Evolutionary conservation across 92 coral and sea anemone genomes (phyloP), one percentile per base, ranked within the genome.

Genomic region (Epizoanthus ramosus): DNA sequence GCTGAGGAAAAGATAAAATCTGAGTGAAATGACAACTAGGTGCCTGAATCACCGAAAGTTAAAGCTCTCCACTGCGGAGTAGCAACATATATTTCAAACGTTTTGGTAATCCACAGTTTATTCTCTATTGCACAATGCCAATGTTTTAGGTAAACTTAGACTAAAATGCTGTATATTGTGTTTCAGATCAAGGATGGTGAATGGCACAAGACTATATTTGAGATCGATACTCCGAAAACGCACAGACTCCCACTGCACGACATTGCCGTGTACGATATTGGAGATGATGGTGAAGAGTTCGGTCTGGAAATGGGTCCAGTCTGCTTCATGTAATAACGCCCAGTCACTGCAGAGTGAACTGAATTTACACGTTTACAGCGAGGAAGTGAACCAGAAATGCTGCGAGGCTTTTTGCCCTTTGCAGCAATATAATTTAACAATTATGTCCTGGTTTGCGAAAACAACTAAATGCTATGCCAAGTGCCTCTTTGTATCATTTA

Each of bases 261-360:
- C 79, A 75, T 92, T 12, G 93, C 91, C 50, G 91, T 89, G 47
- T 92, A 58, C 63, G 91, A 87, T 43, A 83, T 80, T 10, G 92
- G 91, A 24, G 92, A 85, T 25, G 50, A 52, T n/a, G 87, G 52
- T 57, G 95, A 86, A 75, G 92, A 92, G 53, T 92, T 92, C 73
- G 95, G 95, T 77, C 85, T 92, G 63, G 92, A 92, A 80, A 85
- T 89, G 59, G 89, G 95, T 72, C 90, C 95, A 6, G 95, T 86
- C 74, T 92, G 95, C 83, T 92, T 92, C 85, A 83, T 91, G 87
- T 92, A 60, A 85, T 74, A 80, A 2, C 39, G 63, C 24, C 57
- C 25, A 47, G 50, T 57, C 52, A 57, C 65, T 67, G 41, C 4
- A 74, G 10, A 33, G 53, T 57, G 52, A 75, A 75, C 80, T 35